phyloP scores from a whole-genome alignment of 2,797 vertebrate genomes.

The Danio albolineatus region DNA sequence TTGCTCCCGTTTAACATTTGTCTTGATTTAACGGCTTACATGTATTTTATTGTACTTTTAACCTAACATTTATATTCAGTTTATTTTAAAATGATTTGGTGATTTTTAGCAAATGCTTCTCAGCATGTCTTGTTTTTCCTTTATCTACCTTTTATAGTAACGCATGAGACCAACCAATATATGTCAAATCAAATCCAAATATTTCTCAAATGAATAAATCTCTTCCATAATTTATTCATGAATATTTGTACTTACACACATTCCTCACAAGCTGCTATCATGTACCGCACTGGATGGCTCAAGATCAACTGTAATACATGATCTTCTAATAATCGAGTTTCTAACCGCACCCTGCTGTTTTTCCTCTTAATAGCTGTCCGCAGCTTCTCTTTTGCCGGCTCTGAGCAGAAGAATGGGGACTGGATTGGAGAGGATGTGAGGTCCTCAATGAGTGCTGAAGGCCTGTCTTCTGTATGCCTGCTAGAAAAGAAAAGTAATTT shows the following conservation, averaged over 20 bases:
- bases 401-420: constrained; percentile 67
- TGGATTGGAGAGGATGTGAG: constrained; percentile 80
- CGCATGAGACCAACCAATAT: constrained; percentile 18
- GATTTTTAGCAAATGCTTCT: not conserved
- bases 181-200: not conserved
- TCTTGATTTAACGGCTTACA: not conserved
- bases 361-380: constrained; percentile 71
- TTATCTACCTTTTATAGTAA: not conserved
- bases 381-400: constrained; percentile 78
- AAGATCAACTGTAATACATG: constrained; percentile 24
- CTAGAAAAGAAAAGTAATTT: constrained; percentile 81
- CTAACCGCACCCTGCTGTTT: constrained; percentile 26
- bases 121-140: constrained; percentile 29
- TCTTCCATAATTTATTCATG: constrained; percentile 40
- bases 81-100: constrained; percentile 5
- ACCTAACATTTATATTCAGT: not conserved
- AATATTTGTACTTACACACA: constrained; percentile 20
- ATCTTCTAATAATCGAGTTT: constrained; percentile 9
- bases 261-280: not conserved
- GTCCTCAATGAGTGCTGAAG: constrained; percentile 69
- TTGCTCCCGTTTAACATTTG: not conserved
- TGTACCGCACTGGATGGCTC: constrained; percentile 11
- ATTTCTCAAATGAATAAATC: constrained; percentile 40
- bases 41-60: not conserved
- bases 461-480: constrained; percentile 74